Conservation (phyloP, 2,888 invertebrate genomes). For the Macrosoma leucophasiata region DNA sequence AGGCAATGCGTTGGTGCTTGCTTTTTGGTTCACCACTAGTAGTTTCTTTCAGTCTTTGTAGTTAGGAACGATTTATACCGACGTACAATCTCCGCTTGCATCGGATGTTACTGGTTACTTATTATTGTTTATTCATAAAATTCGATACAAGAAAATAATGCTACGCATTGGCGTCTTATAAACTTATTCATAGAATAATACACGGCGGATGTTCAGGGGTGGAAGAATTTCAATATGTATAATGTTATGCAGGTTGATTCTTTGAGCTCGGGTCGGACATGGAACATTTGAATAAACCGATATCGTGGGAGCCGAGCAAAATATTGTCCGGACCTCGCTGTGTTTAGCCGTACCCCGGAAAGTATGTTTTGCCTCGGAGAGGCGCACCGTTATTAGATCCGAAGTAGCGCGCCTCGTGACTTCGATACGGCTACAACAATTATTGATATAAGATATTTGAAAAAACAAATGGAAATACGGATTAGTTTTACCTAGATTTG, state of each 20-base stretch:
- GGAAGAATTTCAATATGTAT: slow-evolving; percentile 73
- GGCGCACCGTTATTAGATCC: slow-evolving; percentile 55
- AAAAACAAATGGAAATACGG: too few species aligned
- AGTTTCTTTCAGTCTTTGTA: too few species aligned
- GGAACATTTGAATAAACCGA: slow-evolving; percentile 72
- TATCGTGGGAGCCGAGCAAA: slow-evolving; percentile 61
- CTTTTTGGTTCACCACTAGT: too few species aligned
- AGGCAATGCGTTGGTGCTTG: too few species aligned
- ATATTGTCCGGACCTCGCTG: slow-evolving; percentile 68
- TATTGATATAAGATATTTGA: too few species aligned
- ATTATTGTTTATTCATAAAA: slow-evolving; percentile 11
- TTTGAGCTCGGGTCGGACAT: slow-evolving; percentile 68
- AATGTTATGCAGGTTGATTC: slow-evolving; percentile 73
- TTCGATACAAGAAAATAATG: slow-evolving; percentile 19
- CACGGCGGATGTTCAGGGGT: slow-evolving; percentile 53
- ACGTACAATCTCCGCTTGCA: too few species aligned
- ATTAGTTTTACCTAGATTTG: too few species aligned
- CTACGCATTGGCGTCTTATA: slow-evolving; percentile 19
- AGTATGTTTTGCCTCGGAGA: slow-evolving; percentile 53
- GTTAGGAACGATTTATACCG: too few species aligned
- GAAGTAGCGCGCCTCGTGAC: slow-evolving; percentile 32
- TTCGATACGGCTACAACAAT: too few species aligned
- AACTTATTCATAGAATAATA: slow-evolving; percentile 60
- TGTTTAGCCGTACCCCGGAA: slow-evolving; percentile 40
- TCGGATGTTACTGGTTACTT: too few species aligned